phyloP scores from a whole-genome alignment of 2,113 vertebrate genomes.

The Neolamprologus hecqui region DNA sequence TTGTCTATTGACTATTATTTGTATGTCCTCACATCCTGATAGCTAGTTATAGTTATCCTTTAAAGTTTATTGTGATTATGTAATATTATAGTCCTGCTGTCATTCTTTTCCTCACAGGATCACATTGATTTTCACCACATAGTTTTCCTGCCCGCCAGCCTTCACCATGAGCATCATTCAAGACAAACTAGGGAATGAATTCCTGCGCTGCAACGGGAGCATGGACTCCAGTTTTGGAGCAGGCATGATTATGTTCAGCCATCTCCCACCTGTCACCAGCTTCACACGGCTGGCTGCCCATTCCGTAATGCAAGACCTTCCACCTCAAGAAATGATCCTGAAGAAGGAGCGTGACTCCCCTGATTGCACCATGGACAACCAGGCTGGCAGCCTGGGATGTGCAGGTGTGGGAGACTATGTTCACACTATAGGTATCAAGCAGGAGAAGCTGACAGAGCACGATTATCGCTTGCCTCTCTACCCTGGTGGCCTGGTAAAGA shows the following conservation, averaged over 20 bases:
- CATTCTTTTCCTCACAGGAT: slow-evolving; percentile 43
- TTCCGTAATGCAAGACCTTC: slow-evolving; percentile 77
- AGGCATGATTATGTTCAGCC: slow-evolving; percentile 95
- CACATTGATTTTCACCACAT: slow-evolving; percentile 49
- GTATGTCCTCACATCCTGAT: not conserved
- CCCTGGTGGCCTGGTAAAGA: slow-evolving; percentile 69
- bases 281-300: slow-evolving; percentile 87
- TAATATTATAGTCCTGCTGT: not conserved
- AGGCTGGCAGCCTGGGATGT: slow-evolving; percentile 29
- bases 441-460: slow-evolving; percentile 90
- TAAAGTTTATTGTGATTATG: not conserved
- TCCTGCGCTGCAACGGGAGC: slow-evolving; percentile 77
- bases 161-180: slow-evolving; percentile 76
- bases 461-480: slow-evolving; percentile 76
- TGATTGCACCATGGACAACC: slow-evolving; percentile 69
- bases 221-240: slow-evolving; percentile 88
- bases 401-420: slow-evolving; percentile 69
- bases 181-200: slow-evolving; percentile 88
- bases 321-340: slow-evolving; percentile 85
- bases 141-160: slow-evolving; percentile 37
- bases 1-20: slow-evolving; percentile 1
- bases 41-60: not conserved
- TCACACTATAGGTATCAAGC: slow-evolving; percentile 88
- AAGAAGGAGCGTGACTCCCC: slow-evolving; percentile 89
- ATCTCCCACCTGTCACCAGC: slow-evolving; percentile 93